phyloP scores from a whole-genome alignment of 1,140 invertebrate species.

The Drosophila kanapiae region DNA sequence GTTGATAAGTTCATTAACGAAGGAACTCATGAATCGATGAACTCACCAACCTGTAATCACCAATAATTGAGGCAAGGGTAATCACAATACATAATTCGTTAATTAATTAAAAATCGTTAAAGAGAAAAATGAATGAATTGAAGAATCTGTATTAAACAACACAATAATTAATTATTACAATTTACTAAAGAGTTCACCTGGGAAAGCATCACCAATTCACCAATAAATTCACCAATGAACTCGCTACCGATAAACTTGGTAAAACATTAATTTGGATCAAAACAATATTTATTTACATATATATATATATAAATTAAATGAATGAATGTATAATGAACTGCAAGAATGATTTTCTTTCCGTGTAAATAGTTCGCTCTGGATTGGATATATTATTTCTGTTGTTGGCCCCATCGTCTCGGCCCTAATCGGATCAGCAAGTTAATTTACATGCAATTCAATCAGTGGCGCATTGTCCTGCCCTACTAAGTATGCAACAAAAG shows the following conservation, averaged over 20 bases:
- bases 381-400: conserved; percentile 66
- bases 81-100: too few species aligned
- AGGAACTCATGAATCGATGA: too few species aligned
- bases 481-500: conserved; percentile 64
- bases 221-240: not conserved
- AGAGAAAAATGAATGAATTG: not conserved
- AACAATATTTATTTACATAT: not conserved
- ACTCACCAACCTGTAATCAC: too few species aligned
- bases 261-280: not conserved
- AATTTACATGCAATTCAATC: conserved; percentile 83
- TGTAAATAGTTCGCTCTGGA: conserved; percentile 26
- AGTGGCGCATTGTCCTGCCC: conserved; percentile 69
- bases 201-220: too few species aligned
- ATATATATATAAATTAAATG: not conserved
- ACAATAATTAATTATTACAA: too few species aligned
- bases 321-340: not conserved
- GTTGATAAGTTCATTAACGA: too few species aligned
- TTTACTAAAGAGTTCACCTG: too few species aligned
- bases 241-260: too few species aligned
- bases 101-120: not conserved
- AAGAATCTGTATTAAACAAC: not conserved
- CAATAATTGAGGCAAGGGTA: too few species aligned
- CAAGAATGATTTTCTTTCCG: not conserved
- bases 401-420: conserved; percentile 43
- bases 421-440: conserved; percentile 81